Conservation (phyloP, 2,797 vertebrate species). For the Aotus griseimembra region DNA sequence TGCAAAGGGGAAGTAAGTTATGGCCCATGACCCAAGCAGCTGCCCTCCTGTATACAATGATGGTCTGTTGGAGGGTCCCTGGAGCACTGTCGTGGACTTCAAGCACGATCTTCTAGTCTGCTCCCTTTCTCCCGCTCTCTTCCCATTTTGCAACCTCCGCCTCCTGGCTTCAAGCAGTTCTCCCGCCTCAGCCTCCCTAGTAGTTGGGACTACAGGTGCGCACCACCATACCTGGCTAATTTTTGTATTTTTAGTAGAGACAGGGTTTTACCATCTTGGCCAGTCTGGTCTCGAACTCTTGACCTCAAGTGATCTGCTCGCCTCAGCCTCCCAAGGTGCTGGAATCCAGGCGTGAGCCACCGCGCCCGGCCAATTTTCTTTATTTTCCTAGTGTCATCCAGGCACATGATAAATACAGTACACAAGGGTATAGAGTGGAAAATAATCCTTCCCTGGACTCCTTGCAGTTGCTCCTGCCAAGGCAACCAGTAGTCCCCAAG, state of each 20-base stretch:
- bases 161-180: background rate
- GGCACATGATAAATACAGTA: too few relatives aligned
- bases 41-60: accelerated
- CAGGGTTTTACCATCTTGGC: background rate
- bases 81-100: background rate
- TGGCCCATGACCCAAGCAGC: background rate
- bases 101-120: background rate
- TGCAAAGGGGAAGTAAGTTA: background rate
- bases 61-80: background rate
- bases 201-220: background rate
- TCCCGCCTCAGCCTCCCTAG: background rate
- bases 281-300: background rate
- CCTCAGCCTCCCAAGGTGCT: background rate
- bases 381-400: background rate
- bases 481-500: background rate
- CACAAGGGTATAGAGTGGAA: background rate
- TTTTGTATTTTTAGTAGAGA: background rate
- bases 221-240: background rate
- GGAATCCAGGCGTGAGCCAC: background rate
- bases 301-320: background rate
- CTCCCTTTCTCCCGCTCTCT: too few relatives aligned
- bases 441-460: background rate
- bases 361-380: background rate
- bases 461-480: background rate
- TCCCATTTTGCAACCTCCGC: background rate